Evolutionary conservation across 2,888 invertebrate species (phyloP).

Genomic region (Agrotis exclamationis): DNA sequence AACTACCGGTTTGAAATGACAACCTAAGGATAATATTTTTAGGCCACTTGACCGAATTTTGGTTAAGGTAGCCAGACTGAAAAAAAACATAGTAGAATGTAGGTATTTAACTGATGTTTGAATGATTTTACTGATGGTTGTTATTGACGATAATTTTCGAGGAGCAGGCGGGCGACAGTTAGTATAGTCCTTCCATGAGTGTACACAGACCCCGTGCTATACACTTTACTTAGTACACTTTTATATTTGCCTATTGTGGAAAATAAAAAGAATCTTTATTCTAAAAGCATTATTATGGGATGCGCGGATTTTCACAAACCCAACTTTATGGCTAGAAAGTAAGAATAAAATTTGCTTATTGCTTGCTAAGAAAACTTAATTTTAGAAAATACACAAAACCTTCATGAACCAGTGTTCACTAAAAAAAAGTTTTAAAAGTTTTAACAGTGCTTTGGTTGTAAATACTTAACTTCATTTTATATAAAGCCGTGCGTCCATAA

Average conservation of each 20-base stretch:
- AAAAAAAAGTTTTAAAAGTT: conserved; percentile 6
- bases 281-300: conserved; percentile 24
- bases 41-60: neutral
- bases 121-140: no score
- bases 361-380: neutral
- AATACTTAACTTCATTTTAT: conserved; percentile 19
- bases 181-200: no score
- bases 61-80: no score
- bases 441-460: conserved; percentile 10
- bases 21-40: neutral
- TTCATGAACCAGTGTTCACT: neutral
- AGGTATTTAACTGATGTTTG: no score
- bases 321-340: neutral
- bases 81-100: no score
- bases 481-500: conserved; percentile 1
- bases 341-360: neutral
- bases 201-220: no score
- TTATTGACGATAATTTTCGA: no score
- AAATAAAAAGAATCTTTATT: neutral
- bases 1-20: neutral
- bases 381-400: neutral
- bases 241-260: no score
- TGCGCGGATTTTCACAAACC: neutral
- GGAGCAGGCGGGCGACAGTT: no score
- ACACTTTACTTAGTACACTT: no score